A percentile compares a stretch with the other conserved stretches of the same genome.
Conservation (phyloP, 2,113 vertebrate species). For the Natator depressus region DNA sequence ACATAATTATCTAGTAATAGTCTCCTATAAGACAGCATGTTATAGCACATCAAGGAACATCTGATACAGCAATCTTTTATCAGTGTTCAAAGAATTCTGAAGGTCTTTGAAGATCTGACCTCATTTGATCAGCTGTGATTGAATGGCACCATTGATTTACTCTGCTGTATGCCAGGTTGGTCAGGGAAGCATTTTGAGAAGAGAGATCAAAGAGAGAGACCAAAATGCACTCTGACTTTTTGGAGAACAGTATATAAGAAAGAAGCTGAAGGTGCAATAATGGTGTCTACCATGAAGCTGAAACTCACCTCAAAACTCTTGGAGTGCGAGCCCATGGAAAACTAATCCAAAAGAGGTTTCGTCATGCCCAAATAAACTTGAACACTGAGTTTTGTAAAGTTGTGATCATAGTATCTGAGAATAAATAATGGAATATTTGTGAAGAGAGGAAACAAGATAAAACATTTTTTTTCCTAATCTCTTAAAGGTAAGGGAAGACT, state of each 20-base stretch:
- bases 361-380: neutral
- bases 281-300: neutral
- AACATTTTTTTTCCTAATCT: neutral
- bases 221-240: neutral
- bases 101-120: constrained; percentile 10
- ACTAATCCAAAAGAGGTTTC: neutral
- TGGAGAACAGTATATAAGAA: neutral
- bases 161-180: neutral
- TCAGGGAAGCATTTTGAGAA: neutral
- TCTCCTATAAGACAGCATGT: neutral
- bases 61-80: neutral
- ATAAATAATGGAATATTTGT: neutral
- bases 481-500: neutral
- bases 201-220: neutral
- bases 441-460: neutral
- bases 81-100: neutral
- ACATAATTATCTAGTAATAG: neutral
- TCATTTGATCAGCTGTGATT: neutral
- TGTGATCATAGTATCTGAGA: neutral
- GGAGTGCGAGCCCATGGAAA: neutral
- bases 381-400: neutral
- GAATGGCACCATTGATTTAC: neutral
- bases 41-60: neutral
- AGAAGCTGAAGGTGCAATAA: neutral
- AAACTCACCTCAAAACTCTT: neutral